Base-by-base conservation (phyloP, 2,113 vertebrate species). In the Mormyrus lacerda region DNA sequence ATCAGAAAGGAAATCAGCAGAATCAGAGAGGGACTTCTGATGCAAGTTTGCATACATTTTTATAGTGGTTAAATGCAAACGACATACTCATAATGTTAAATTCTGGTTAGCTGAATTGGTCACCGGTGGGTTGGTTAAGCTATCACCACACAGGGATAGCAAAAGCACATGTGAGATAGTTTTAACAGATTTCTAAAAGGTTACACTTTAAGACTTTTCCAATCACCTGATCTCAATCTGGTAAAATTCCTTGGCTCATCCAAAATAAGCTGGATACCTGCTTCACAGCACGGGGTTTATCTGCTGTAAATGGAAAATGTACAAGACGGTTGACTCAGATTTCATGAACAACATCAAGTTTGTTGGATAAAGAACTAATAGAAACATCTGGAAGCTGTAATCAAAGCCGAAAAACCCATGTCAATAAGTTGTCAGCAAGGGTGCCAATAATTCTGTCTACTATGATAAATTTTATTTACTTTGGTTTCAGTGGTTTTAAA, bases 361-460 rank as follows among this genome's bases (percentile, higher is more conserved):
- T 90, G 91, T 86, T 89, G 69, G 45, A 58, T 88, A 89, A 88
- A 89, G 89, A 89, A 55, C n/a, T 89, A 86, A 58, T 53, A 87
- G 39, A 89, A 89, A 89, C 91, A 93, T 91, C 89, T 94, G 92
- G 91, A 93, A 91, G 87, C 89, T 90, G 85, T 89, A 91, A 91
- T 88, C 90, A 91, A 92, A 91, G 91, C 42, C 76, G 31, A 85
- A 88, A 88, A 86, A 85, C 65, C 90, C 90, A 91, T 61, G 90
- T 90, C 42, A 53, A n/a, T 89, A 83, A 89, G 53, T 55, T 89
- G 88, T 84, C 88, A 55, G 21, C 50, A 10, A 55, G 24, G 88
- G 31, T 89, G 73, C 73, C 88, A 89, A 55, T 35, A 58, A 84
- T 61, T 53, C 88, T 42, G 55, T 61, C 88, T 84, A 7, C 35